phyloP scores from a whole-genome alignment of 2,797 vertebrate genomes.

The Iguana delicatissima region DNA sequence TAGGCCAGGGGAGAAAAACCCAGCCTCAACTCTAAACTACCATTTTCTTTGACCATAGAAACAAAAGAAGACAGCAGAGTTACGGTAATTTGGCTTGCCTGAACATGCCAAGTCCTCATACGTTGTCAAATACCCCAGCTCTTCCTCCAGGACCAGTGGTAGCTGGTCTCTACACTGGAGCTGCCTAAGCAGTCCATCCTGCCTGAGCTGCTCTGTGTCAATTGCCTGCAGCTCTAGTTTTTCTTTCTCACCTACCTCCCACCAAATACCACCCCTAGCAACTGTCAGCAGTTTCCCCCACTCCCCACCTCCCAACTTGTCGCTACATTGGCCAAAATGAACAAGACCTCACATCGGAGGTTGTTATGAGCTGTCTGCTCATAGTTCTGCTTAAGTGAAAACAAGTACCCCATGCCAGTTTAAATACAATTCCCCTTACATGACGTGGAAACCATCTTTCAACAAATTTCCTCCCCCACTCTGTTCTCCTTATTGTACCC shows the following conservation, averaged over 20 bases:
- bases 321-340: constrained; percentile 63
- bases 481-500: constrained; percentile 51
- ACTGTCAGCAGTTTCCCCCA: constrained; percentile 28
- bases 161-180: background rate
- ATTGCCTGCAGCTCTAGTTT: constrained; percentile 3
- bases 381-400: constrained; percentile 68
- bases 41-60: rapidly evolving
- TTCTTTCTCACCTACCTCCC: constrained; percentile 39
- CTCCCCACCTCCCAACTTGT: constrained; percentile 5
- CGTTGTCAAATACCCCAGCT: background rate
- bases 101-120: background rate
- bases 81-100: rapidly evolving
- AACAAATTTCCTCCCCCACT: constrained; percentile 53
- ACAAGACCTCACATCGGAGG: constrained; percentile 65
- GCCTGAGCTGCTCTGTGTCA: background rate
- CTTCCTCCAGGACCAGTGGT: background rate
- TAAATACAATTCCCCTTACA: constrained; percentile 69
- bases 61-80: background rate
- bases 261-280: constrained; percentile 34
- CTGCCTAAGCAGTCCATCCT: rapidly evolving
- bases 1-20: background rate
- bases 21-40: rapidly evolving
- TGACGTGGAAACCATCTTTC: constrained; percentile 67
- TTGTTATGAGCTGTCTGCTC: constrained; percentile 53
- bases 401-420: constrained; percentile 69